Evolutionary conservation across 2,888 invertebrate species (phyloP), one percentile per base, ranked within the genome.

Genomic region (Ypsolopha sequella): DNA sequence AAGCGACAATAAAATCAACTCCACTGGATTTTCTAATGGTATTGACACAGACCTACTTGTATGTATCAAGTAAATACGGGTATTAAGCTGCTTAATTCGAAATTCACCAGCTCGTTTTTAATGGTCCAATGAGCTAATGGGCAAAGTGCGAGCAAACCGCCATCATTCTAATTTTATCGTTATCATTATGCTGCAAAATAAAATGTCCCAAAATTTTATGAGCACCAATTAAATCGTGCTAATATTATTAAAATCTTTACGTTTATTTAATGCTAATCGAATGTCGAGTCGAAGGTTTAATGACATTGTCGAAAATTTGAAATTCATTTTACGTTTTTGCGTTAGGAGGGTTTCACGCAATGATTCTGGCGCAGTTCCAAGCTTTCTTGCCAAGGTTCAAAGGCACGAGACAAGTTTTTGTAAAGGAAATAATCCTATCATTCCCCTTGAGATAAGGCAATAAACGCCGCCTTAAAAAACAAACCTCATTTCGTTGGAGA

Each of bases 301-400:
- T 54, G 47, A 55, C 54, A 53, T 56, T 51, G 24, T 24, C 24
- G 2, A 24, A 24, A 24, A 24, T 24, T 61, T 55, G 52, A 65
- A 66, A 63, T 60, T 60, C 57, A 60, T 63, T 66, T 60, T 56
- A 55, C 56, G 60, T 61, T 73, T 69, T 66, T 61, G 62, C 61
- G 62, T 70, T 73, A 69, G 65, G 64, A 60, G 68, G 65, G 63
- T 60, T 66, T 66, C 68, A 68, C 66, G 74, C 75, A 75, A 69
- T 69, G 70, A 62, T 68, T 68, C 79, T 85, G 86, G 86, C 84
- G 58, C 52, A 51, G 55, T 58, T 76, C 84, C 85, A 85, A 82
- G 68, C 71, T 71, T 70, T 70, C 73, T 72, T 75, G 82, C 84
- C 82, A 82, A 81, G 74, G 81, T 80, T 85, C 80, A 81, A 79